Percentiles rank a stretch among this genome's conserved stretches.
Conservation (phyloP, 2,797 vertebrate genomes). For the Chaenodraco wilsoni region DNA sequence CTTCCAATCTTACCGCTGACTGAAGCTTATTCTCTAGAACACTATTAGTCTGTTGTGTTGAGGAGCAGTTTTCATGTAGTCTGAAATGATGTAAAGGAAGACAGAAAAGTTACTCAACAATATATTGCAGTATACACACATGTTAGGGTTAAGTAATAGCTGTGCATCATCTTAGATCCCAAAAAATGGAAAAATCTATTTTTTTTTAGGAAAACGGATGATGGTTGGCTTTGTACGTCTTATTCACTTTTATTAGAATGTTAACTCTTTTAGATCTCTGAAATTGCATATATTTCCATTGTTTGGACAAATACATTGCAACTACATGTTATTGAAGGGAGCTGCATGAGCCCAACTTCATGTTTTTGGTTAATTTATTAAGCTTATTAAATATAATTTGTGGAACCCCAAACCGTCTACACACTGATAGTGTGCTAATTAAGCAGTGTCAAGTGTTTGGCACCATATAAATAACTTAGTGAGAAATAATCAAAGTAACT, state of each 20-base stretch:
- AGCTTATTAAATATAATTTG: not conserved
- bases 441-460: not conserved
- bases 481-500: not conserved
- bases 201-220: not conserved
- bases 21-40: constrained; percentile 79
- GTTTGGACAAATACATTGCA: too few species aligned
- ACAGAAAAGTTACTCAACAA: constrained; percentile 8
- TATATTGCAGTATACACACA: not conserved
- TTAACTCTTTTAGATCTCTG: not conserved
- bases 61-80: constrained; percentile 80
- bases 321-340: too few species aligned
- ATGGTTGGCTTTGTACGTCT: not conserved
- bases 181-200: too few species aligned
- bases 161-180: too few species aligned
- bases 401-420: not conserved
- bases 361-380: too few species aligned
- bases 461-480: not conserved
- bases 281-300: too few species aligned
- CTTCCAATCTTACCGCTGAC: constrained; percentile 76
- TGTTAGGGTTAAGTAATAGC: not conserved
- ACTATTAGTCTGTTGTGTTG: constrained; percentile 78
- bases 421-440: not conserved
- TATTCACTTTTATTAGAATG: not conserved
- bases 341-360: too few species aligned
- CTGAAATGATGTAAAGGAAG: constrained; percentile 56